Conservation (phyloP, 2,888 invertebrate genomes). For the Metellina segmentata region DNA sequence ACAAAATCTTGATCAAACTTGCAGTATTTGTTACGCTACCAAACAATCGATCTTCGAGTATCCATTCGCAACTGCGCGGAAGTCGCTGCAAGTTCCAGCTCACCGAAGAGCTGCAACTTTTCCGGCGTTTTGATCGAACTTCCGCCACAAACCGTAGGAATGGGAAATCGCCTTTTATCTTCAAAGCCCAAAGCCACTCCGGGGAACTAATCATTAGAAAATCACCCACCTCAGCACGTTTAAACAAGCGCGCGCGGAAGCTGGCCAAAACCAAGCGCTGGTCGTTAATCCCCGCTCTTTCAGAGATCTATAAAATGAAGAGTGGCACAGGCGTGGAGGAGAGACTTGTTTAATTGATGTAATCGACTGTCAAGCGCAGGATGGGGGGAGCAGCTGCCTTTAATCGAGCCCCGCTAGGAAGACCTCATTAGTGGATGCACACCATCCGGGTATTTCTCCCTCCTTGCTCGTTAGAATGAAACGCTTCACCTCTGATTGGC, state of each 20-base stretch:
- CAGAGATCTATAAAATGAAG: conserved; percentile 48
- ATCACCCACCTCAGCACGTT: conserved; percentile 8
- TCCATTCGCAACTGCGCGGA: no score
- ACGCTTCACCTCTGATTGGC: conserved; percentile 61
- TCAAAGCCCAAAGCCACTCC: not conserved
- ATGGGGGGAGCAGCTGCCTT: conserved; percentile 65
- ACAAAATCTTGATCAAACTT: no score
- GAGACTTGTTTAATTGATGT: conserved; percentile 68
- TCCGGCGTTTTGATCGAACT: no score
- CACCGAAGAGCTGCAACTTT: no score
- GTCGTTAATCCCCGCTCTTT: conserved; percentile 47
- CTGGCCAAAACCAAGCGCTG: not conserved
- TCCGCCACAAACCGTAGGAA: not conserved
- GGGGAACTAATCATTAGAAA: conserved; percentile 53
- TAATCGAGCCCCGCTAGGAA: conserved; percentile 58
- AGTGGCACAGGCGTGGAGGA: conserved; percentile 12
- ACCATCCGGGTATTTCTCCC: conserved; percentile 20
- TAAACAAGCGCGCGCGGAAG: conserved; percentile 4
- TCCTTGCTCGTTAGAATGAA: conserved; percentile 48
- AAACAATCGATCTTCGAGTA: no score
- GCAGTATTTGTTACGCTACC: no score
- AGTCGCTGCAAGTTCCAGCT: no score
- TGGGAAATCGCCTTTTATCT: not conserved
- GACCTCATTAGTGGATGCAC: conserved; percentile 65
- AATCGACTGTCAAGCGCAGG: conserved; percentile 70